phyloP scores from a whole-genome alignment of 2,888 invertebrate genomes.

The Eustalomyia histrio region DNA sequence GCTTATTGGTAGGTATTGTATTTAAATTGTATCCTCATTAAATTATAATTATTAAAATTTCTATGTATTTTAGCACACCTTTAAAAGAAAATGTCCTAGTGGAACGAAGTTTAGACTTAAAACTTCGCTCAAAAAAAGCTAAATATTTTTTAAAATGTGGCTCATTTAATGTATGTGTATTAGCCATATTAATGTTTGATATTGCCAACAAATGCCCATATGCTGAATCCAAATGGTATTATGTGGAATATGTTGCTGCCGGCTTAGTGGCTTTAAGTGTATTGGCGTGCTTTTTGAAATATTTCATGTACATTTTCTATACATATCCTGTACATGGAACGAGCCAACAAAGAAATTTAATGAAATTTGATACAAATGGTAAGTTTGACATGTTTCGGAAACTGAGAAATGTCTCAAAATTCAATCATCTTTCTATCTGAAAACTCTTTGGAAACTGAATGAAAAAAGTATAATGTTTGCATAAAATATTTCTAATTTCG shows the following conservation, averaged over 20 bases:
- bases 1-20: no score
- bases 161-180: constrained; percentile 71
- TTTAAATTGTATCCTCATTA: no score
- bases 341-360: constrained; percentile 80
- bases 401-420: neutral
- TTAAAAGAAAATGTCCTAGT: constrained; percentile 69
- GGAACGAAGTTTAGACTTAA: constrained; percentile 72
- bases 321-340: constrained; percentile 80
- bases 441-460: no score
- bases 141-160: constrained; percentile 76
- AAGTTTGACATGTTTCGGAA: neutral
- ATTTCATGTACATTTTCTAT: constrained; percentile 78
- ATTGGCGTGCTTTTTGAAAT: constrained; percentile 81
- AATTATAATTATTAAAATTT: no score
- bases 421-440: neutral
- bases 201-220: constrained; percentile 74
- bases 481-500: no score
- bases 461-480: no score
- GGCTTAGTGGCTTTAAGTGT: constrained; percentile 80
- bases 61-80: constrained; percentile 69
- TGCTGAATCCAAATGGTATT: constrained; percentile 74
- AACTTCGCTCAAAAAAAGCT: constrained; percentile 71
- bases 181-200: constrained; percentile 74
- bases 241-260: constrained; percentile 79
- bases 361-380: constrained; percentile 80